phyloP scores from a whole-genome alignment of 2,113 vertebrate genomes.

The Prolemur simus region DNA sequence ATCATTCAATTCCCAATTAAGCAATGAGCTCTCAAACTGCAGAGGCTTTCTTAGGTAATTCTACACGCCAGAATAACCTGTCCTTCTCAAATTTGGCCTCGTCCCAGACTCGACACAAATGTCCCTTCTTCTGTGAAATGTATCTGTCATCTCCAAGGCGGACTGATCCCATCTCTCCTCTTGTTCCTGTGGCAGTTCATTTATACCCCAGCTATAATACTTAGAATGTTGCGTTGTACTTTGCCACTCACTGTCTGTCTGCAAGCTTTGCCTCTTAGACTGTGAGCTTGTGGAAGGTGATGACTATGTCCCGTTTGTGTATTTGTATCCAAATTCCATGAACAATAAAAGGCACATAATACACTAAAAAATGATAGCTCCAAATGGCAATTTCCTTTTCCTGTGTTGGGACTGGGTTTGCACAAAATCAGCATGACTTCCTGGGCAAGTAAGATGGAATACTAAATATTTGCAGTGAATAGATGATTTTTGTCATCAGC shows the following conservation, averaged over 20 bases:
- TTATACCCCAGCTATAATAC: not conserved
- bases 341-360: not conserved
- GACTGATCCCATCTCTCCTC: not conserved
- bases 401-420: not conserved
- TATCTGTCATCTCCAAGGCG: not conserved
- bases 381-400: not conserved
- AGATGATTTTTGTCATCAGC: not conserved
- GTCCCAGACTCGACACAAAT: not conserved
- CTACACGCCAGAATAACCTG: not conserved
- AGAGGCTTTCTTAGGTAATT: not conserved
- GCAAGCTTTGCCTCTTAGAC: not conserved
- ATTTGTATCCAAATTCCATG: not conserved
- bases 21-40: not conserved
- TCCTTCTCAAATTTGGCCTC: not conserved
- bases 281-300: not conserved
- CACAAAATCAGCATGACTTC: not conserved
- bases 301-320: not conserved
- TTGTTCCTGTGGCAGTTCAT: not conserved
- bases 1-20: not conserved
- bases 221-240: not conserved
- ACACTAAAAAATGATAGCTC: not conserved
- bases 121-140: not conserved
- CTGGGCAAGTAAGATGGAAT: not conserved
- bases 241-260: not conserved
- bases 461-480: not conserved